Percentiles rank a stretch among this genome's conserved stretches.
These are phyloP conservation scores for Blennius ocellaris DNA, from an alignment of 2,113 vertebrate genomes.

Conservation along the genomic window DNA sequence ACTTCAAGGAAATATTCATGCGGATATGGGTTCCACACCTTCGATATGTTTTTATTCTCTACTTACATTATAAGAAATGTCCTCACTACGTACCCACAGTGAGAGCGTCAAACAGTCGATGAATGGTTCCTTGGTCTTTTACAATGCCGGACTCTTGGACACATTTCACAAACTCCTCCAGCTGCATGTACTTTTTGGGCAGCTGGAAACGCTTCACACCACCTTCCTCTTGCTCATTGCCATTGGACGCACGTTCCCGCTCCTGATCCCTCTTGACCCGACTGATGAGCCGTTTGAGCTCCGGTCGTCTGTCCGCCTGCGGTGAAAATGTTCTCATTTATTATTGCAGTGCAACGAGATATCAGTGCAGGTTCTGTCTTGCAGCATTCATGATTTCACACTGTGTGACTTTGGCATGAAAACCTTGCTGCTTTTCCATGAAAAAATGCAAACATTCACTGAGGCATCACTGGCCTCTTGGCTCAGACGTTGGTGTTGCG, in stretches of 20 bases:
- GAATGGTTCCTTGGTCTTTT: constrained; percentile 88
- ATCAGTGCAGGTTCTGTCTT: too few relatives aligned
- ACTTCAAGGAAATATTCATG: neutral
- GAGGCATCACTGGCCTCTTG: too few relatives aligned
- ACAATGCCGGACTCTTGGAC: constrained; percentile 96
- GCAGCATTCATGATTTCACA: too few relatives aligned
- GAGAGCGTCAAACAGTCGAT: constrained; percentile 91
- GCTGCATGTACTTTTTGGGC: constrained; percentile 91
- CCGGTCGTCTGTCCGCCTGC: constrained; percentile 83
- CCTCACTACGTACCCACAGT: constrained; percentile 86
- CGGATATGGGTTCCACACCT: neutral
- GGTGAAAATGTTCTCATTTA: neutral
- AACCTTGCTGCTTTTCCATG: too few relatives aligned
- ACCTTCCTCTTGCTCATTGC: constrained; percentile 67
- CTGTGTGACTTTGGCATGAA: too few relatives aligned
- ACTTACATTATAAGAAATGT: too few relatives aligned
- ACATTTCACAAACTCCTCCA: constrained; percentile 91
- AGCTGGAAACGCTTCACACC: constrained; percentile 91
- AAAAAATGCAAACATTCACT: too few relatives aligned
- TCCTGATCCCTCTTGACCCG: constrained; percentile 87
- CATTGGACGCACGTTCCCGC: constrained; percentile 70
- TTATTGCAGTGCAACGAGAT: neutral
- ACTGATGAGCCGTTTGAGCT: constrained; percentile 90
- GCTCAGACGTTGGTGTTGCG: too few relatives aligned
- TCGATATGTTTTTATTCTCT: too few relatives aligned